A percentile compares a stretch with the other conserved stretches of the same genome.
Evolutionary conservation across 1,140 invertebrate species (phyloP).

Genomic region (Lepidurus arcticus): DNA sequence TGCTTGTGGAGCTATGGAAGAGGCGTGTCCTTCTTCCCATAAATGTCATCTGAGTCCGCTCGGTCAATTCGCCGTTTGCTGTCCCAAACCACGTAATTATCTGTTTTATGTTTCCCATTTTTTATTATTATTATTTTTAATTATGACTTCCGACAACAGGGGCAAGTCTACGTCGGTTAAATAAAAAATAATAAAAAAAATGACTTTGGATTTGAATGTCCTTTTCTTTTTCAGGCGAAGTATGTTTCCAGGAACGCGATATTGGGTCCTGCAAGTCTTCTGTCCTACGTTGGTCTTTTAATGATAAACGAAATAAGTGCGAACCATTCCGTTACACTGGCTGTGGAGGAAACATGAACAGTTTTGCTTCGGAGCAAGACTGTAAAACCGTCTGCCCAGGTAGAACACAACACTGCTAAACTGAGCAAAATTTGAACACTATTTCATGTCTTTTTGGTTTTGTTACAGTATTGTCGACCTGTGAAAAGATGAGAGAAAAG

Average conservation of each 20-base stretch:
- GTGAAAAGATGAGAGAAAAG: conserved; percentile 68
- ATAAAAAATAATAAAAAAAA: conserved; percentile 18
- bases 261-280: conserved; percentile 49
- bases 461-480: conserved; percentile 61
- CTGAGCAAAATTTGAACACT: background rate
- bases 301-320: conserved; percentile 66
- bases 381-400: conserved; percentile 75
- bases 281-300: conserved; percentile 63
- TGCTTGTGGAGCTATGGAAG: conserved; percentile 63
- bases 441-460: background rate
- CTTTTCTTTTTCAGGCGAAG: conserved; percentile 54
- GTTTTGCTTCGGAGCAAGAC: conserved; percentile 73
- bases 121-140: background rate
- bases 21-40: conserved; percentile 71
- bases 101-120: conserved; percentile 23
- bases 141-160: background rate
- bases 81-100: conserved; percentile 66
- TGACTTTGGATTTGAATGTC: background rate
- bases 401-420: conserved; percentile 39
- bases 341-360: conserved; percentile 78
- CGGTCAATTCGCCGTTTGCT: conserved; percentile 71
- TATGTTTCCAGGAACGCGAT: conserved; percentile 70
- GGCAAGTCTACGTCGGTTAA: conserved; percentile 30
- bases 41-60: conserved; percentile 74
- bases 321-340: conserved; percentile 63